phyloP scores from a whole-genome alignment of 2,113 vertebrate genomes.

The Jacana jacana region DNA sequence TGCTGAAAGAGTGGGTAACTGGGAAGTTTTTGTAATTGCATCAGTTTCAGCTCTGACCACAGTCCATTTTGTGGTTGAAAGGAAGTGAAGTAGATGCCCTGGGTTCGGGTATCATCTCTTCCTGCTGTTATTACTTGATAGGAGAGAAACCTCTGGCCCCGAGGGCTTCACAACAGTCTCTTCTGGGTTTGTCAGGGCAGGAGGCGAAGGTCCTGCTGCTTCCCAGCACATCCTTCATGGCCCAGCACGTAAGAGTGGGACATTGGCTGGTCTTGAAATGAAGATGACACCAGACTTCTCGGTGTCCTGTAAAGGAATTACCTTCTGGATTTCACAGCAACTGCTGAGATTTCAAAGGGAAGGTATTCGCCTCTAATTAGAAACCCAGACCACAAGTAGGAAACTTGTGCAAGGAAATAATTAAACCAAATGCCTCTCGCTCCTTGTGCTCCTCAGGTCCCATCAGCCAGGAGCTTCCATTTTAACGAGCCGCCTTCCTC shows the following conservation, averaged over 20 bases:
- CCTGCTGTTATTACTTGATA: background rate
- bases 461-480: background rate
- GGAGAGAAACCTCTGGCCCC: background rate
- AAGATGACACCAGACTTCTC: background rate
- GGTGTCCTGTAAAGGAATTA: background rate
- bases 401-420: background rate
- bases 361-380: background rate
- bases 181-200: background rate
- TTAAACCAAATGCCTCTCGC: background rate
- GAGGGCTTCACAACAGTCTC: background rate
- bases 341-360: background rate
- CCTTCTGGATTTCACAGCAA: background rate
- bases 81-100: background rate
- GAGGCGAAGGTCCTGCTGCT: background rate
- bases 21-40: background rate
- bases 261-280: background rate
- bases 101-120: background rate
- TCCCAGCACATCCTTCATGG: background rate
- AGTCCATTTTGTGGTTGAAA: background rate
- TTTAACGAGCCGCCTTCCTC: background rate
- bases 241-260: background rate
- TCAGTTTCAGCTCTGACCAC: background rate
- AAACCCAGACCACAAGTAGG: background rate
- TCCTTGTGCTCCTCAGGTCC: background rate
- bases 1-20: background rate